Percentiles rank a stretch among this genome's conserved stretches.
Conservation (phyloP, 92 coral and sea anemone species). For the Heteractis magnifica region DNA sequence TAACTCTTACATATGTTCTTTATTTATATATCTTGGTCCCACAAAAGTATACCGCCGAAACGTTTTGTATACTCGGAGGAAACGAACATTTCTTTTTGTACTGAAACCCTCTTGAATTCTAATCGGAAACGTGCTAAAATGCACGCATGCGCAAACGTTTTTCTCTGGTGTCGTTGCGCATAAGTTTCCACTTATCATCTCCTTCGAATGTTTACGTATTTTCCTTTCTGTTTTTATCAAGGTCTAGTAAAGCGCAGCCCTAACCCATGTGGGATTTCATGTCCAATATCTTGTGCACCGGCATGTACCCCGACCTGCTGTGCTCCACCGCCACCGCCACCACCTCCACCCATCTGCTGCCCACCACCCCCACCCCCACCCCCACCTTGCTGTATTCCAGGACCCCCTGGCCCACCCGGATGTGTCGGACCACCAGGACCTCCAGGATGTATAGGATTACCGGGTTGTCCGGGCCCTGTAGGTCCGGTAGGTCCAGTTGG, state of each 20-base stretch:
- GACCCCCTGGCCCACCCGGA: conserved; percentile 86
- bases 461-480: conserved; percentile 79
- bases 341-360: conserved; percentile 46
- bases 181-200: too few relatives aligned
- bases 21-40: too few relatives aligned
- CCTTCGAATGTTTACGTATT: neutral
- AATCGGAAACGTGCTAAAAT: too few relatives aligned
- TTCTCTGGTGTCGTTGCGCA: too few relatives aligned
- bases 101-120: too few relatives aligned
- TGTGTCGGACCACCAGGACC: conserved; percentile 86
- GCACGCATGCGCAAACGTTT: too few relatives aligned
- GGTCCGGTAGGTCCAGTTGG: conserved; percentile 86
- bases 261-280: conserved; percentile 54
- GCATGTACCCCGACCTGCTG: conserved; percentile 70
- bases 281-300: conserved; percentile 60
- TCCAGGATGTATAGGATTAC: conserved; percentile 62
- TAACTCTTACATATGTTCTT: too few relatives aligned
- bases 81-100: too few relatives aligned
- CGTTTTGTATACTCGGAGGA: too few relatives aligned
- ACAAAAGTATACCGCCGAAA: too few relatives aligned
- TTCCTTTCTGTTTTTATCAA: neutral
- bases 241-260: conserved; percentile 43
- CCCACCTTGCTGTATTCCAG: conserved; percentile 53
- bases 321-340: conserved; percentile 80
- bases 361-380: conserved; percentile 61